Evolutionary conservation across 2,797 vertebrate genomes (phyloP).

Genomic region (Argyrosomus regius): DNA sequence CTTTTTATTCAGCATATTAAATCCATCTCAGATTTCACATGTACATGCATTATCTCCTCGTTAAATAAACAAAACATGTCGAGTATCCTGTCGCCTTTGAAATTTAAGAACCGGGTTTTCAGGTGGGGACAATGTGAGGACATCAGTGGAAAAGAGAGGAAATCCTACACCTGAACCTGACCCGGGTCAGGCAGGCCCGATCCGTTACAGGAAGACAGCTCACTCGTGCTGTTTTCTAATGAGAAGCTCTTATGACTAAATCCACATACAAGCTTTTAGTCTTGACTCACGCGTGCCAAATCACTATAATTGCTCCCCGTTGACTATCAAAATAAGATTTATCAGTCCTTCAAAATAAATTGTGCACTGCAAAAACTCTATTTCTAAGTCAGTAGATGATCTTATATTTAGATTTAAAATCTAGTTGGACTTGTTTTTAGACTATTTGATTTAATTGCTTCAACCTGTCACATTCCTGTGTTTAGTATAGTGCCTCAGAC

Average conservation of each 20-base stretch:
- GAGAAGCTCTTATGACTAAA: constrained; percentile 8
- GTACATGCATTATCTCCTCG: background rate
- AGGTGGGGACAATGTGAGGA: constrained; percentile 14
- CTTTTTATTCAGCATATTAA: background rate
- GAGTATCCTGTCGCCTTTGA: constrained; percentile 31
- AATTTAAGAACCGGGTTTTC: constrained; percentile 48
- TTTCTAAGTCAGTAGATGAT: too few species aligned
- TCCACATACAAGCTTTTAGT: background rate
- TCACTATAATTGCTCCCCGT: too few species aligned
- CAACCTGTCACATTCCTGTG: too few species aligned
- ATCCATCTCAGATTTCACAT: constrained; percentile 29
- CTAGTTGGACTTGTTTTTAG: too few species aligned
- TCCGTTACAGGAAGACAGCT: constrained; percentile 16
- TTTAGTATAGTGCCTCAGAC: too few species aligned
- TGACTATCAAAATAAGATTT: too few species aligned
- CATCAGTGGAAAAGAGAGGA: constrained; percentile 57
- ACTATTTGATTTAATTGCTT: too few species aligned
- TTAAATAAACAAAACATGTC: constrained; percentile 37
- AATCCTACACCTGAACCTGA: constrained; percentile 63
- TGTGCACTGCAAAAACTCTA: too few species aligned
- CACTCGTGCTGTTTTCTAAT: constrained; percentile 24
- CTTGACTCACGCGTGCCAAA: background rate
- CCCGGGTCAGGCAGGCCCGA: constrained; percentile 7
- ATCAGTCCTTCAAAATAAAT: too few species aligned
- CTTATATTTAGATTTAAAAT: too few species aligned